Evolutionary conservation across 2,888 invertebrate species (phyloP).

Genomic region (Thereva nobilitata): DNA sequence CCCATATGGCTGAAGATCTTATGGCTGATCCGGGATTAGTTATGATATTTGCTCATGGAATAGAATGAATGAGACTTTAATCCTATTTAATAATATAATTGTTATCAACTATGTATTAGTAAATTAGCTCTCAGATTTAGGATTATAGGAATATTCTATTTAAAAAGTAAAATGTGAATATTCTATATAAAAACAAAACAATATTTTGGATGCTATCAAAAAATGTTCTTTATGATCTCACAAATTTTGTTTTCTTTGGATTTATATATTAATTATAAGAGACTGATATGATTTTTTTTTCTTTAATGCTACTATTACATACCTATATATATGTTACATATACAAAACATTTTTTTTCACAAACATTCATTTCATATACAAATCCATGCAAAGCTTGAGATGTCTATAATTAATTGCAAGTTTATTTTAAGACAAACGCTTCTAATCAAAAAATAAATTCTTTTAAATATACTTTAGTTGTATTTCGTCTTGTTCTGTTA

Average conservation of each 20-base stretch:
- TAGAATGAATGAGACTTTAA: constrained; percentile 65
- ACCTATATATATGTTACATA: not conserved
- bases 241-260: constrained; percentile 3
- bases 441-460: no score
- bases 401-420: constrained; percentile 20
- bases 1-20: constrained; percentile 94
- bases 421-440: no score
- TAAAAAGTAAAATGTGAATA: no score
- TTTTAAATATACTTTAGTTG: no score
- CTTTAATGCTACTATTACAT: not conserved
- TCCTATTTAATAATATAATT: not conserved
- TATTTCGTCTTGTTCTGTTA: no score
- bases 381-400: not conserved
- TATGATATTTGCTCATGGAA: constrained; percentile 98
- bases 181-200: no score
- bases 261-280: constrained; percentile 8
- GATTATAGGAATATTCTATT: no score
- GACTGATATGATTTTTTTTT: constrained; percentile 19
- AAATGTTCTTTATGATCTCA: constrained; percentile 19
- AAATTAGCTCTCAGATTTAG: constrained; percentile 4
- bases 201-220: not conserved
- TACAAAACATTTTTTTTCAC: no score
- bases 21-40: constrained; percentile 95
- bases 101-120: constrained; percentile 1
- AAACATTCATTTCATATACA: no score